A percentile compares a stretch with the other conserved stretches of the same genome.
Evolutionary conservation across 2,113 vertebrate genomes (phyloP).

Genomic region (Xenus cinereus): DNA sequence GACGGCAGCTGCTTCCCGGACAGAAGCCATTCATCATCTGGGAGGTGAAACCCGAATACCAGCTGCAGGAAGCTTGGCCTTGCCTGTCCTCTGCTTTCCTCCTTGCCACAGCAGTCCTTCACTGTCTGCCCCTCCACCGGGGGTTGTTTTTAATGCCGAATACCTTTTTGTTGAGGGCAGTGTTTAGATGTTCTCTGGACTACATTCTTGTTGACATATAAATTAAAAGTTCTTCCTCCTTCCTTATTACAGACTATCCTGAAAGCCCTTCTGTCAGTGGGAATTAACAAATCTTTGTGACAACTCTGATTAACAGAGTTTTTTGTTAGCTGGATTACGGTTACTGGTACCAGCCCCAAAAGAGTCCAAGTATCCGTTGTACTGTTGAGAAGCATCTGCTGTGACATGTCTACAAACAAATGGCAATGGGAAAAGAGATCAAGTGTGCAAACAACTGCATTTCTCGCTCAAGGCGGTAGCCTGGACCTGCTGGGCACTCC

Average conservation of each 20-base stretch:
- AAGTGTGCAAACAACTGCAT: conserved; percentile 30
- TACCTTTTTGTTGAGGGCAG: neutral
- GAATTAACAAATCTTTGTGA: conserved; percentile 16
- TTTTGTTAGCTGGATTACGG: conserved; percentile 10
- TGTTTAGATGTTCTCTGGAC: neutral
- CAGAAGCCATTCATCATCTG: neutral
- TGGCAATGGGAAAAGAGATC: neutral
- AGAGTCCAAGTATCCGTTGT: neutral
- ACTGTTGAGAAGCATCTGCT: conserved; percentile 19
- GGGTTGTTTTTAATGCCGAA: neutral
- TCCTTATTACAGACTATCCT: neutral
- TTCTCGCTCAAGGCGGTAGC: rapidly evolving
- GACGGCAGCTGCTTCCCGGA: neutral
- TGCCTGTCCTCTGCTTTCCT: neutral
- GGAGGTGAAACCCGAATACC: neutral
- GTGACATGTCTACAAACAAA: conserved; percentile 37
- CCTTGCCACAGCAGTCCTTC: neutral
- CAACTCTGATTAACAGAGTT: neutral
- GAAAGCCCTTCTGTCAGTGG: neutral
- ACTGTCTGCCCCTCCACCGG: rapidly evolving
- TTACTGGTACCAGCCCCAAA: neutral
- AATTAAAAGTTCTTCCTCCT: conserved; percentile 28
- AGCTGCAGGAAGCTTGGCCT: neutral
- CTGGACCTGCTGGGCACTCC: conserved; percentile 24
- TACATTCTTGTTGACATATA: neutral